Base-by-base conservation (phyloP, 2,888 invertebrate genomes). In the Ametastegia equiseti region DNA sequence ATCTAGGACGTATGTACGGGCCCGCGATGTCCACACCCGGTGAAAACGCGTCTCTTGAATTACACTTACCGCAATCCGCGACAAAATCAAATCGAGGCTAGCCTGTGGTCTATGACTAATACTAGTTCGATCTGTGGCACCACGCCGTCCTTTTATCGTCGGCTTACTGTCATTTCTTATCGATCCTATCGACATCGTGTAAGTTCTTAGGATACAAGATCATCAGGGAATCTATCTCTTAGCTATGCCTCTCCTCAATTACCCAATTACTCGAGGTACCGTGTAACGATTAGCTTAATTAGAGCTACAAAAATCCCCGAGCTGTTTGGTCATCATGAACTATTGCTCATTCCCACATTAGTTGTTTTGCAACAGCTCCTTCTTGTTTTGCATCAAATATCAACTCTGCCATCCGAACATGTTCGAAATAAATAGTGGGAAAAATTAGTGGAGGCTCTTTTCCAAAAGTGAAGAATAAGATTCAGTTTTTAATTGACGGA, bases 61-160 rank as follows among this genome's bases (percentile, higher is more conserved):
- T 86, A 85, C 83, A 81, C 27, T 83, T 82, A 82, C 83, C 81
- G 82, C 83, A 81, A 81, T 81, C 81, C 42, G 42, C 77, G 81
- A 60, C 63, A 83, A 83, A 84, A 82, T 85, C 81, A 78, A 83
- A 87, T 86, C 82, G 84, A 83, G 86, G 83, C 82, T 84, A 84
- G 82, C 78, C 77, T 82, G 86, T 23, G 84, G 86, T 84, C 82
- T 80, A 33, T 65, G 77, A 77, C 47, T 50, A 75, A 73, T 45
- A 63, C 78, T 42, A 4, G 36, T 54, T 13, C 54, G 19, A 36
- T 36, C 36, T 36, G 9, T n/a, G 33, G 7, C 54, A 3, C 50
- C 33, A 11, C 36, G 15, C 39, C 60, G n/a, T 19, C n/a, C 33
- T 60, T 42, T 13, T 39, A 50, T 78, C 60, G 23, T 19, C 23